phyloP scores from a whole-genome alignment of 1,140 invertebrate species.

The Drosophila fuyamai region DNA sequence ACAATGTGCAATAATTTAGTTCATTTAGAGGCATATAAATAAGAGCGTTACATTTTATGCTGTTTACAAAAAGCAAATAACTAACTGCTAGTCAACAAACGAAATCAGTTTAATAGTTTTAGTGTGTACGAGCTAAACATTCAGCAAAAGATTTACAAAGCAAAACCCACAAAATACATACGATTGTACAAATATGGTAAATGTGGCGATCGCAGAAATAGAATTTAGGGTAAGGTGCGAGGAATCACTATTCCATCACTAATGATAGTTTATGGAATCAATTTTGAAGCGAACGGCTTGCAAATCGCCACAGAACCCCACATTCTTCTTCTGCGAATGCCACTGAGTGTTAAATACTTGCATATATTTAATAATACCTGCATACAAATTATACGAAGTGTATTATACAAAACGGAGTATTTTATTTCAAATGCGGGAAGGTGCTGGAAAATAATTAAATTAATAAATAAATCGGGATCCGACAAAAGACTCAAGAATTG shows the following conservation, averaged over 20 bases:
- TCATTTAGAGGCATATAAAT: conserved; percentile 49
- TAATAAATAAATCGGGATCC: not conserved
- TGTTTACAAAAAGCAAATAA: conserved; percentile 70
- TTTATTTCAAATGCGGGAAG: not conserved
- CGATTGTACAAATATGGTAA: conserved; percentile 41
- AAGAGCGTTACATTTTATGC: conserved; percentile 72
- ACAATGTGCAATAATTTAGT: conserved; percentile 72
- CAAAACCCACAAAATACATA: conserved; percentile 17
- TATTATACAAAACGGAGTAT: conserved; percentile 22
- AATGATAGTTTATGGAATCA: conserved; percentile 9
- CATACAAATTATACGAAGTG: conserved; percentile 43
- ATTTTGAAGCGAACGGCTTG: conserved; percentile 8
- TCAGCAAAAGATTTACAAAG: conserved; percentile 19
- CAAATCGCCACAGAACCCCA: not conserved
- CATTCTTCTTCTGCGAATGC: conserved; percentile 2
- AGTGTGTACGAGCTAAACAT: conserved; percentile 31
- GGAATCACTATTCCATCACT: not conserved
- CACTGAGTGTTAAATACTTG: conserved; percentile 37
- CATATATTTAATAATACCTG: conserved; percentile 37
- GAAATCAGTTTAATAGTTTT: conserved; percentile 38
- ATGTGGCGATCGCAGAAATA: conserved; percentile 12
- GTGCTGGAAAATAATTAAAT: too few species aligned
- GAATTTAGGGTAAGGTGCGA: not conserved
- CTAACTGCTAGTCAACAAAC: conserved; percentile 61
- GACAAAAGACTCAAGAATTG: not conserved